A percentile compares a stretch with the other conserved stretches of the same genome.
These are phyloP conservation scores for Cydia strobilella DNA, from an alignment of 1,140 invertebrate species.

Conservation along the genomic window DNA sequence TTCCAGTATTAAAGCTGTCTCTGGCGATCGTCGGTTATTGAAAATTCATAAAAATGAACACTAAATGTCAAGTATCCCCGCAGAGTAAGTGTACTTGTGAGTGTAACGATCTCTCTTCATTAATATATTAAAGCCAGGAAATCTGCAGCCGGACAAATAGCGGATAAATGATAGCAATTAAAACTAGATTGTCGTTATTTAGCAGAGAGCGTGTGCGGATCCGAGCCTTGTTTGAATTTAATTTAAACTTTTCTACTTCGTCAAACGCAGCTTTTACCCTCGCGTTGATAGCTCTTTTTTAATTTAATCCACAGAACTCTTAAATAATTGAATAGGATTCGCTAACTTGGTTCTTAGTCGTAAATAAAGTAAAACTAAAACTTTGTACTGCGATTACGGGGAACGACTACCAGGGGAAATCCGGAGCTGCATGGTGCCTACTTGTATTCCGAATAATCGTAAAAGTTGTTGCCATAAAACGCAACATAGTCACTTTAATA, in stretches of 20 bases:
- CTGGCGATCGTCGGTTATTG: slow-evolving; percentile 51
- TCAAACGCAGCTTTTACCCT: slow-evolving; percentile 42
- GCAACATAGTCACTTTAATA: slow-evolving; percentile 16
- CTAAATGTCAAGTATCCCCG: slow-evolving; percentile 40
- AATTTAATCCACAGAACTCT: slow-evolving; percentile 40
- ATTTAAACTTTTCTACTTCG: slow-evolving; percentile 57
- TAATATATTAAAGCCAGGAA: slow-evolving; percentile 46
- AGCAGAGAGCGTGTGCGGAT: slow-evolving; percentile 32
- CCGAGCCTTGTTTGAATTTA: slow-evolving; percentile 49
- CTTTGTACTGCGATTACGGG: slow-evolving; percentile 54
- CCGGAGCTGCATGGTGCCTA: slow-evolving; percentile 37
- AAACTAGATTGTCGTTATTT: slow-evolving; percentile 56
- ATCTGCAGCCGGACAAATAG: slow-evolving; percentile 43
- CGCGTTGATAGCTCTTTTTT: slow-evolving; percentile 41
- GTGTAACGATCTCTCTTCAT: slow-evolving; percentile 37
- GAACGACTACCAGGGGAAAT: slow-evolving; percentile 58
- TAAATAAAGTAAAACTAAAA: slow-evolving; percentile 43
- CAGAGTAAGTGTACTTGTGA: slow-evolving; percentile 35
- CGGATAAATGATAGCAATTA: slow-evolving; percentile 53
- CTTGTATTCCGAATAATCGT: slow-evolving; percentile 38
- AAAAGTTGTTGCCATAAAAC: slow-evolving; percentile 53
- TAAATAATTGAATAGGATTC: slow-evolving; percentile 46
- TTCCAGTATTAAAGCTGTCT: slow-evolving; percentile 45
- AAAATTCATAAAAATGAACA: slow-evolving; percentile 47
- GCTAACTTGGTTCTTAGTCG: slow-evolving; percentile 38